Evolutionary conservation across 2,797 vertebrate genomes (phyloP).

Genomic region (Cossypha niveicapilla): DNA sequence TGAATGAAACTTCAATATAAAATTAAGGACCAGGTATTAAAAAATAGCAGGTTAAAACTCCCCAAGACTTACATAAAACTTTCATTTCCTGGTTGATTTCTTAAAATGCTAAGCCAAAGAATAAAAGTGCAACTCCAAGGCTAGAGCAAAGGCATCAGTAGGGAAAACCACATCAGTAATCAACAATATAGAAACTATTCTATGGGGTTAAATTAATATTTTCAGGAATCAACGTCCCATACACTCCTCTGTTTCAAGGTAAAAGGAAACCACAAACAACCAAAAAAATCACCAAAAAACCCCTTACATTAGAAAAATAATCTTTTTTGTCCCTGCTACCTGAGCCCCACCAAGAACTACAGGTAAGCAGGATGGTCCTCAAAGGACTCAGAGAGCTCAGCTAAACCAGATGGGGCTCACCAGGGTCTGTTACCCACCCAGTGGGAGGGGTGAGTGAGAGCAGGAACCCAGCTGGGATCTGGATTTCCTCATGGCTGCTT

Average conservation of each 20-base stretch:
- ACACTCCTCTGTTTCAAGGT: background rate
- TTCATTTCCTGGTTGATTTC: background rate
- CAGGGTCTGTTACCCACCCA: background rate
- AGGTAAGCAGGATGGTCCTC: background rate
- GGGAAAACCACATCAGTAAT: background rate
- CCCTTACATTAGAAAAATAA: background rate
- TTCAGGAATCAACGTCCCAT: background rate
- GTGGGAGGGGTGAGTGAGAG: background rate
- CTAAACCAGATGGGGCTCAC: rapidly evolving
- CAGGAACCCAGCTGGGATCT: background rate
- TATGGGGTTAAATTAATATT: background rate
- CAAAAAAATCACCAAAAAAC: background rate
- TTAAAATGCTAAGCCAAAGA: background rate
- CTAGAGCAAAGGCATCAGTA: background rate
- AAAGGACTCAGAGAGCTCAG: background rate
- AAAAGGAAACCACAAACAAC: background rate
- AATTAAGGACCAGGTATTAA: background rate
- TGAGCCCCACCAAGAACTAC: background rate
- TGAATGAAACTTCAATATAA: background rate
- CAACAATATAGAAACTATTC: background rate
- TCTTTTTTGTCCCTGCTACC: background rate
- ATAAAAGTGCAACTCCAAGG: background rate
- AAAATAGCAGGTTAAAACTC: background rate
- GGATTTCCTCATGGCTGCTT: background rate
- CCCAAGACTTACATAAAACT: background rate